Evolutionary conservation across 2,797 vertebrate genomes (phyloP).

Genomic region (Craterocephalus amniculus): DNA sequence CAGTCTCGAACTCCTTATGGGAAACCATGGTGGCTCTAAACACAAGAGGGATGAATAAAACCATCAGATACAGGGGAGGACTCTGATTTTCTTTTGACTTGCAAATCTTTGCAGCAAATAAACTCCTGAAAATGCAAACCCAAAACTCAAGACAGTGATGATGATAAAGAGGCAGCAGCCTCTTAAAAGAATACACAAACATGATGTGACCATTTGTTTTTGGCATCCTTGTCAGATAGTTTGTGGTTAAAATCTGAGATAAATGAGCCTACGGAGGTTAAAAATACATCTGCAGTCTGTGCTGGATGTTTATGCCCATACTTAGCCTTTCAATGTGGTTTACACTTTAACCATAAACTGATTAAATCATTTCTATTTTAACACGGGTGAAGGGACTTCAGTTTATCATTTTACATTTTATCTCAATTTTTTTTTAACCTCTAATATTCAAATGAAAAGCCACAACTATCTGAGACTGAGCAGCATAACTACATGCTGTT

Average conservation of each 20-base stretch:
- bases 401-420: no score
- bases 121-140: not conserved
- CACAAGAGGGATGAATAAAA: not conserved
- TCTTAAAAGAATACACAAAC: not conserved
- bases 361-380: no score
- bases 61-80: not conserved
- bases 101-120: conserved; percentile 19
- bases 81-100: conserved; percentile 17
- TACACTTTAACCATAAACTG: no score
- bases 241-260: not conserved
- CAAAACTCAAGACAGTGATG: not conserved
- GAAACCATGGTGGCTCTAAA: conserved; percentile 79
- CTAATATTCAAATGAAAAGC: no score
- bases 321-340: not conserved
- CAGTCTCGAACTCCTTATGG: conserved; percentile 89
- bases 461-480: no score
- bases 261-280: not conserved
- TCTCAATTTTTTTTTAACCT: no score
- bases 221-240: not conserved
- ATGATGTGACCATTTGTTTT: not conserved
- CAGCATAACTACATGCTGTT: no score
- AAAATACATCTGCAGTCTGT: conserved; percentile 6
- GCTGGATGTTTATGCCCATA: not conserved
- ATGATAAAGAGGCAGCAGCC: not conserved
- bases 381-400: no score